phyloP scores from a whole-genome alignment of 2,888 invertebrate genomes.

The Caenorhabditis sp. region DNA sequence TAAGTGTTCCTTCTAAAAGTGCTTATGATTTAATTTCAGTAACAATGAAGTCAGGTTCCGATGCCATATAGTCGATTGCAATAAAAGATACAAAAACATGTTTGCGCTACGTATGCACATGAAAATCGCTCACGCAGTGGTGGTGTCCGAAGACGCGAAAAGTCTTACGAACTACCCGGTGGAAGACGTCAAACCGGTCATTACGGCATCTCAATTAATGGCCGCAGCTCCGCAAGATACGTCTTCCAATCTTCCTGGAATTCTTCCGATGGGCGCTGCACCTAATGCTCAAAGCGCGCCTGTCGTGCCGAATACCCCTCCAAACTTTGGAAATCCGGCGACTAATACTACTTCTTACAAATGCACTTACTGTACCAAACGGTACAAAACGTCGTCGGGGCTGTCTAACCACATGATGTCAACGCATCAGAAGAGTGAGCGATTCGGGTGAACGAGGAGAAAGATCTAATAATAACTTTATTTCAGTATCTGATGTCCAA shows the following conservation, averaged over 20 bases:
- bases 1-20: background rate
- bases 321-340: slow-evolving; percentile 30
- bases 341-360: slow-evolving; percentile 43
- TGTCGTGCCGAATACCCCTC: background rate
- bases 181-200: slow-evolving; percentile 16
- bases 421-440: slow-evolving; percentile 58
- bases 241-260: background rate
- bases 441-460: background rate
- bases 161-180: slow-evolving; percentile 24
- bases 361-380: slow-evolving; percentile 60
- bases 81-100: slow-evolving; percentile 59
- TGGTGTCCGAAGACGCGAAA: slow-evolving; percentile 33
- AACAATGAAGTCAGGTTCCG: slow-evolving; percentile 52
- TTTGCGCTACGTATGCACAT: slow-evolving; percentile 55
- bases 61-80: slow-evolving; percentile 59
- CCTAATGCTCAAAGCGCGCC: slow-evolving; percentile 12
- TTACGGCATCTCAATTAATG: background rate
- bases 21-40: slow-evolving; percentile 6
- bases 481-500: slow-evolving; percentile 30
- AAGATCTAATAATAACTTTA: background rate
- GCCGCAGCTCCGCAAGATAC: background rate
- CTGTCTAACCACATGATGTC: slow-evolving; percentile 61
- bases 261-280: too few species aligned
- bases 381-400: slow-evolving; percentile 62
- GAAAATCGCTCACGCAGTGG: slow-evolving; percentile 40